Evolutionary conservation across 2,797 vertebrate genomes (phyloP).

Genomic region (Dipus sagitta): DNA sequence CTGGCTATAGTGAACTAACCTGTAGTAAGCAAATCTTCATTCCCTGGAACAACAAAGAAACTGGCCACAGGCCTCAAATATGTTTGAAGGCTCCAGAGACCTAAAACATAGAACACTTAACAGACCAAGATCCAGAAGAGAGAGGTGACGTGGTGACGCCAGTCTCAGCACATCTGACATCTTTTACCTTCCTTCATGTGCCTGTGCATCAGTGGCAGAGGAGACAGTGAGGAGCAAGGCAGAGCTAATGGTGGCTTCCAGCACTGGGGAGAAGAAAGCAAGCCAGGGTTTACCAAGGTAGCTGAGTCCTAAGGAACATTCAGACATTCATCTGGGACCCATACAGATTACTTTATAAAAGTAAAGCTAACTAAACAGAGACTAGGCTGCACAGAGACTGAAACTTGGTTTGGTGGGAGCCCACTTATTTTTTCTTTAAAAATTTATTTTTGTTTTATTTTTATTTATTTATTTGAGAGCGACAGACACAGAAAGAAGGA

Average conservation of each 20-base stretch:
- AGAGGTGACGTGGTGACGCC: not conserved
- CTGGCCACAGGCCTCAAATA: not conserved
- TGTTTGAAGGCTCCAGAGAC: not conserved
- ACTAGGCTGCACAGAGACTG: not conserved
- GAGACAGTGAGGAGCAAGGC: not conserved
- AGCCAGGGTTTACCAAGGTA: not conserved
- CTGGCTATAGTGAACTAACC: conserved; percentile 8
- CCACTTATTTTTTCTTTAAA: not conserved
- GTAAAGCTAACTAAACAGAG: not conserved
- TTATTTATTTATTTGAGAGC: no score
- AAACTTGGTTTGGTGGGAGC: not conserved
- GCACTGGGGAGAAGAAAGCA: not conserved
- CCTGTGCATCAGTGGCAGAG: not conserved
- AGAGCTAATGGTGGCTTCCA: not conserved
- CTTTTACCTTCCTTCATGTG: not conserved
- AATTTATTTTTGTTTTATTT: no score
- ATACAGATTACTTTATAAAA: not conserved
- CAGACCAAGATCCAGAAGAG: not conserved
- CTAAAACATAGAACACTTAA: not conserved
- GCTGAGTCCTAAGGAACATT: not conserved
- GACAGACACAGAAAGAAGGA: no score
- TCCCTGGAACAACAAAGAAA: not conserved
- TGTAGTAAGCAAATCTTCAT: not conserved
- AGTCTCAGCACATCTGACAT: not conserved
- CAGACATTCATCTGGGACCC: not conserved